These are phyloP conservation scores for Strigamia transsilvanica DNA, from an alignment of 2,888 invertebrate genomes.

Conservation along the genomic window DNA sequence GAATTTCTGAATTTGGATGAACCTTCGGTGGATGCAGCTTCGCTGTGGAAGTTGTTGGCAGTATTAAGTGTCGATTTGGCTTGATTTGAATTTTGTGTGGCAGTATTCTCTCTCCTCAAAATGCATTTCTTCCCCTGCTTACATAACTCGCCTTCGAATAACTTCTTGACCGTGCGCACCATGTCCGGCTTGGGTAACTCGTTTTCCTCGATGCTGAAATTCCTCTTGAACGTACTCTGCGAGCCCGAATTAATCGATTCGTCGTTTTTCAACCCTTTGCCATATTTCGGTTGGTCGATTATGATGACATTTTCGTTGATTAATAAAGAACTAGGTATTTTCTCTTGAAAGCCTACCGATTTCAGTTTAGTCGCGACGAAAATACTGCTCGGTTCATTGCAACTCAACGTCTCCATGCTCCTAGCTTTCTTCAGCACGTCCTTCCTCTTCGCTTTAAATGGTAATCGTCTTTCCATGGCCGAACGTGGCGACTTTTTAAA, in stretches of 20 bases:
- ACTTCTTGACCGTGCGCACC: conserved; percentile 60
- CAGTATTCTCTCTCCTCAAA: background rate
- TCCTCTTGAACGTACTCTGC: background rate
- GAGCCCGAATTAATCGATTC: too few relatives aligned
- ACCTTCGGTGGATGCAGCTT: conserved; percentile 27
- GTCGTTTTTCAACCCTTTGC: too few relatives aligned
- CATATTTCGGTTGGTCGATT: conserved; percentile 52
- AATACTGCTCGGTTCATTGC: conserved; percentile 22
- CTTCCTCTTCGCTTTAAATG: background rate
- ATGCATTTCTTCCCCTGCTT: background rate
- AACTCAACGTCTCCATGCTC: conserved; percentile 58
- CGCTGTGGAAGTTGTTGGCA: conserved; percentile 33
- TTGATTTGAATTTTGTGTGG: background rate
- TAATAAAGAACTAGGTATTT: background rate
- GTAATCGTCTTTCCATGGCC: background rate
- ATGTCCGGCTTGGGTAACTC: conserved; percentile 63
- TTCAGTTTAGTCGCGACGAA: background rate
- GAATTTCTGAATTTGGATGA: background rate
- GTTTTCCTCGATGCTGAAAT: conserved; percentile 55
- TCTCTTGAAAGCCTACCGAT: background rate
- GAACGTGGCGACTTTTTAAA: background rate
- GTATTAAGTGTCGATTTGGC: background rate
- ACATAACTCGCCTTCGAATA: conserved; percentile 58
- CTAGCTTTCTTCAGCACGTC: conserved; percentile 57
- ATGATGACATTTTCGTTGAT: conserved; percentile 55